phyloP scores from a whole-genome alignment of 53 echinoderm and acorn worm species.

The Crossaster papposus region DNA sequence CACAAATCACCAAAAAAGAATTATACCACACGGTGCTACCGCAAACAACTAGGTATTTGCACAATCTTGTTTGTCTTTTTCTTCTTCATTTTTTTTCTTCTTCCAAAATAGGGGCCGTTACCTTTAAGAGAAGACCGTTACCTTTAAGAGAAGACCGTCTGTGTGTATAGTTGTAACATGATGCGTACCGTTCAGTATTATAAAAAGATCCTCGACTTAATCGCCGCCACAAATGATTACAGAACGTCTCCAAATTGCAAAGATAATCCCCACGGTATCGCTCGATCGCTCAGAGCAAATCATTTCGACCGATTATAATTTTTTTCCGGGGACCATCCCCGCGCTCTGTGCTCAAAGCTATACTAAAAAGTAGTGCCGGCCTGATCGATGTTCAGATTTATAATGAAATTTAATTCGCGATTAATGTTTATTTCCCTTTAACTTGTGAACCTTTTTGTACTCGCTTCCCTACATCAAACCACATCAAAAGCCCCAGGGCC shows the following conservation, averaged over 20 bases:
- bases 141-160: too few species aligned
- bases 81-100: too few species aligned
- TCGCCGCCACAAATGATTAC: constrained; percentile 11
- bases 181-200: not conserved
- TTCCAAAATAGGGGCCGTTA: too few species aligned
- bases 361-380: not conserved
- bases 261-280: constrained; percentile 25
- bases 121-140: too few species aligned
- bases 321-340: not conserved
- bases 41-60: too few species aligned
- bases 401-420: not conserved
- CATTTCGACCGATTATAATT: constrained; percentile 17
- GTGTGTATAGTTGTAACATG: too few species aligned
- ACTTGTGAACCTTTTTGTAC: too few species aligned
- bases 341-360: too few species aligned
- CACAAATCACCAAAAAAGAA: too few species aligned
- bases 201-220: not conserved
- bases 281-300: constrained; percentile 28
- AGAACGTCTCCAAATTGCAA: constrained; percentile 13
- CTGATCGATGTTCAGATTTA: not conserved
- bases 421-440: not conserved
- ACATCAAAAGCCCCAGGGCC: not conserved
- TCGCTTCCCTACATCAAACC: not conserved
- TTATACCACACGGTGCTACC: too few species aligned
- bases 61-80: too few species aligned